Percentiles rank a stretch among this genome's conserved stretches.
Evolutionary conservation across 2,888 invertebrate species (phyloP).

Genomic region (Nephrocerus scutellatus): DNA sequence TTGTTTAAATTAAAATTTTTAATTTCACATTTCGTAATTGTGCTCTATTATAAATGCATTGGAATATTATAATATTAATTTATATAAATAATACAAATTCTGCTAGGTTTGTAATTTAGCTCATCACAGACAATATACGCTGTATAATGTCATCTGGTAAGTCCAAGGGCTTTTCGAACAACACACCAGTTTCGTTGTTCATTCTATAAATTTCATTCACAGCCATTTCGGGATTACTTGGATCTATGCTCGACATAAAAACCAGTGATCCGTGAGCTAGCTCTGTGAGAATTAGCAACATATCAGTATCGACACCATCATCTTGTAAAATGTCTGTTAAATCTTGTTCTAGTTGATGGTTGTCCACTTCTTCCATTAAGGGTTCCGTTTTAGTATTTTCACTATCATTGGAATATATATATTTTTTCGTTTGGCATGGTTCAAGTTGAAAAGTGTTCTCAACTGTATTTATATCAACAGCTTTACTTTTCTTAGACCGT

Average conservation of each 20-base stretch:
- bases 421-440: too few species aligned
- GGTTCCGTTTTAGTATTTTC: too few species aligned
- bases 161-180: slow-evolving; percentile 42
- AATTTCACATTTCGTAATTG: too few species aligned
- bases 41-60: neutral
- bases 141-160: slow-evolving; percentile 44
- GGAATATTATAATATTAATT: neutral
- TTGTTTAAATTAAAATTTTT: too few species aligned
- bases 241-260: slow-evolving; percentile 41
- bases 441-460: too few species aligned
- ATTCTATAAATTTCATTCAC: slow-evolving; percentile 44
- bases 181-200: slow-evolving; percentile 36
- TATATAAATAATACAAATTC: neutral
- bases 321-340: too few species aligned
- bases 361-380: too few species aligned
- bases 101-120: slow-evolving; percentile 17
- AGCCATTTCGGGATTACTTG: slow-evolving; percentile 33
- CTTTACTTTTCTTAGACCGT: slow-evolving; percentile 10
- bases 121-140: slow-evolving; percentile 40
- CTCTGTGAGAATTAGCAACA: slow-evolving; percentile 38
- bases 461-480: neutral
- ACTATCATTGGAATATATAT: slow-evolving; percentile 6
- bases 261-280: slow-evolving; percentile 41
- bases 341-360: too few species aligned
- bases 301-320: too few species aligned